Evolutionary conservation across 2,797 vertebrate genomes (phyloP), one percentile per base, ranked within the genome.

Genomic region (Babyrousa celebensis): DNA sequence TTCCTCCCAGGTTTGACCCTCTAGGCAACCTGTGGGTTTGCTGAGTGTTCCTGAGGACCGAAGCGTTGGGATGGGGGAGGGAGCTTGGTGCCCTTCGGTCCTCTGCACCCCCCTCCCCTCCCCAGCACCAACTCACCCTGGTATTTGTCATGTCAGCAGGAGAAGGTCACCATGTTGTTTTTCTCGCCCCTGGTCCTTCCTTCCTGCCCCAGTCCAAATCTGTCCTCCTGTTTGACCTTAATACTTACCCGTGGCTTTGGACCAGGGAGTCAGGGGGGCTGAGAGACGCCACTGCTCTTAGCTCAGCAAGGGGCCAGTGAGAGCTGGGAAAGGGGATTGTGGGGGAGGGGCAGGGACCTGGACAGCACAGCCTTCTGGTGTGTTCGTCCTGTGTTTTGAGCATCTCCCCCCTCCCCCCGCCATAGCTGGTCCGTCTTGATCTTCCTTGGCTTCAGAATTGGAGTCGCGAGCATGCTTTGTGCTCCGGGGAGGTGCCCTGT

Each of bases 131-230:
- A 86, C 95, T 96, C 92, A 95, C 97, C 96, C 95, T 95, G 97
- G 96, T 97, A 97, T 98, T 98, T 98, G 95, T 95, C 96, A 58
- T 92, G 97, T 93, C 97, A 97, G 97, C 70, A 68, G 95, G 74
- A 94, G 98, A 98, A 97, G 98, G 98, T 98, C 98, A 95, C 97
- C 95, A 95, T 75, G 79, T 94, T 97, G 96, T 86, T 97, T 97
- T 95, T 85, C 80, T 93, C 70, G 7, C 96, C 97, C 90, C 75
- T 32, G 20, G n/a, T 91, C 77, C 83, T 97, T 65, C 96, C 96
- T 91, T 91, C 82, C 14, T 52, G 91, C 94, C 91, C 86, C 91
- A 75, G 67, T 96, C 97, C 89, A 74, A 16, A 54, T 32, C 85
- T 97, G 97, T 97, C 67, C 96, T 97, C 97, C 94, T 90, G 2